Conservation (phyloP, 2,888 invertebrate species). For the Notodonta ziczac region DNA sequence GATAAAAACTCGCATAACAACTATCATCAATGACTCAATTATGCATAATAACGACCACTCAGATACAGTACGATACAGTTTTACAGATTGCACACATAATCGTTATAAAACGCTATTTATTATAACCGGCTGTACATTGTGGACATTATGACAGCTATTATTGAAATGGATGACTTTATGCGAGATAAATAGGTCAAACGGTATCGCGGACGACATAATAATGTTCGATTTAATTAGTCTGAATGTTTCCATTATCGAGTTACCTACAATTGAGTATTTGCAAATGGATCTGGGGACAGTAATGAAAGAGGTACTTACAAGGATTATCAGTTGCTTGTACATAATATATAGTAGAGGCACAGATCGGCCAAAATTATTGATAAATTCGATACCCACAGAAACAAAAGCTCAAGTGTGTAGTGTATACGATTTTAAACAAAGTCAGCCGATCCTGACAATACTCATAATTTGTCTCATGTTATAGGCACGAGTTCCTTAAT, state of each 20-base stretch:
- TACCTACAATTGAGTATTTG: constrained; percentile 12
- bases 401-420: background rate
- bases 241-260: constrained; percentile 70
- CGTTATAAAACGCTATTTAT: constrained; percentile 65
- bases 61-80: constrained; percentile 19
- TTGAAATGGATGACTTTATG: constrained; percentile 81
- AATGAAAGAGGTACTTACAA: constrained; percentile 5
- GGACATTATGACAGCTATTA: constrained; percentile 70
- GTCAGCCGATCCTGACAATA: too few relatives aligned
- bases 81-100: constrained; percentile 43
- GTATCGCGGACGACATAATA: constrained; percentile 72
- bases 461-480: too few relatives aligned
- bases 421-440: too few relatives aligned
- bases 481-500: too few relatives aligned
- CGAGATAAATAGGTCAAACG: constrained; percentile 75
- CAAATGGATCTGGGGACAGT: constrained; percentile 9
- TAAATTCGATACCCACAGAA: background rate
- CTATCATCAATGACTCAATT: constrained; percentile 45
- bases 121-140: constrained; percentile 63
- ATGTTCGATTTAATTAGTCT: constrained; percentile 78
- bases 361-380: background rate
- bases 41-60: constrained; percentile 27
- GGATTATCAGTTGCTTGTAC: background rate
- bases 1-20: constrained; percentile 34
- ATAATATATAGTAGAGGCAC: background rate